Conservation (phyloP, 35 echinoderm and acorn worm species). For the Apostichopus japonicus region DNA sequence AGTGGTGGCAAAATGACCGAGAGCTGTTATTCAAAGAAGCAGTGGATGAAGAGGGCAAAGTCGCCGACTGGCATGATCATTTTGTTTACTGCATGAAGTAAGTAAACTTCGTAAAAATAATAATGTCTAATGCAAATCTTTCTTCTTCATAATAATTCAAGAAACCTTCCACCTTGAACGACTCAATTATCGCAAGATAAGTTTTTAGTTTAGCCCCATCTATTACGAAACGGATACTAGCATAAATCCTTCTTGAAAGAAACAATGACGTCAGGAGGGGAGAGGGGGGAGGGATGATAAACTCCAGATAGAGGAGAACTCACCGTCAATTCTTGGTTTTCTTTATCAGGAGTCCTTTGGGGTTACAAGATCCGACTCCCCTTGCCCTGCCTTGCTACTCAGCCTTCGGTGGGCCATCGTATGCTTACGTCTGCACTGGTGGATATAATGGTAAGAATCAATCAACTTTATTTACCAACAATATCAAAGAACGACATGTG, state of each 20-base stretch:
- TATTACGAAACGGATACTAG: background rate
- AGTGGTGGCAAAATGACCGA: slow-evolving; percentile 93
- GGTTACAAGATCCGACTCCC: slow-evolving; percentile 70
- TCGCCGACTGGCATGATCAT: slow-evolving; percentile 92
- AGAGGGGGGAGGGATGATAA: no score
- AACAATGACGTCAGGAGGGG: background rate
- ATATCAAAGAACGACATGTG: no score
- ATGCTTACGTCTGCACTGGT: slow-evolving; percentile 75
- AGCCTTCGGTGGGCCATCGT: slow-evolving; percentile 74
- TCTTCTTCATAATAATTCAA: no score
- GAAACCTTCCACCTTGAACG: no score
- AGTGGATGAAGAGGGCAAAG: background rate
- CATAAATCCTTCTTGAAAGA: background rate
- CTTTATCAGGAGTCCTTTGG: slow-evolving; percentile 66
- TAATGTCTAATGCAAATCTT: background rate
- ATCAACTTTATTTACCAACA: no score
- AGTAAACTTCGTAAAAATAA: background rate
- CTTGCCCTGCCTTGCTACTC: slow-evolving; percentile 63
- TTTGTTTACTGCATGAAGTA: slow-evolving; percentile 75
- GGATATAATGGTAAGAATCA: slow-evolving; percentile 61
- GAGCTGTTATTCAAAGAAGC: slow-evolving; percentile 62
- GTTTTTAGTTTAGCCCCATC: background rate
- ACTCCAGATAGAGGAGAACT: no score
- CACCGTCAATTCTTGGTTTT: background rate
- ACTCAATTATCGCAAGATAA: no score